These are phyloP conservation scores for Trinectes maculatus DNA, from an alignment of 2,113 vertebrate species.

Conservation along the genomic window DNA sequence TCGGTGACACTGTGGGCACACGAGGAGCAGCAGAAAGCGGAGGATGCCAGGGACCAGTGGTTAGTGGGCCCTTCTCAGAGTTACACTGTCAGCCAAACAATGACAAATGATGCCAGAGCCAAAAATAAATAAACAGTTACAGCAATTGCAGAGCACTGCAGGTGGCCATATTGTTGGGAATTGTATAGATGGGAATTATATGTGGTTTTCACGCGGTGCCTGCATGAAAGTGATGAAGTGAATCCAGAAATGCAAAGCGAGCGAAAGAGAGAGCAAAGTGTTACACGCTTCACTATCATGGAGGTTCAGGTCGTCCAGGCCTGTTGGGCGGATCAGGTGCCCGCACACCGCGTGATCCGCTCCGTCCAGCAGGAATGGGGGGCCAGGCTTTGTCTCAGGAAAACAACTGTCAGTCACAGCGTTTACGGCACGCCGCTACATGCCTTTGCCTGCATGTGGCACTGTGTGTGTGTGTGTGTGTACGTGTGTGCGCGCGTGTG, in stretches of 20 bases:
- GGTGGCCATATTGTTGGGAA: not conserved
- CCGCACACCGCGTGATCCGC: constrained; percentile 56
- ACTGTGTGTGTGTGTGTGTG: constrained; percentile 42
- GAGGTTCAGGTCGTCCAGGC: too few species aligned
- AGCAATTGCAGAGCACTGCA: not conserved
- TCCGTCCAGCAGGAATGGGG: constrained; percentile 49
- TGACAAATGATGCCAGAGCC: not conserved
- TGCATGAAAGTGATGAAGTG: constrained; percentile 39
- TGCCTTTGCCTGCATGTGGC: constrained; percentile 46
- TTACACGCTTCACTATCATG: constrained; percentile 33
- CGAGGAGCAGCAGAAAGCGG: not conserved
- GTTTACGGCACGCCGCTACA: constrained; percentile 64
- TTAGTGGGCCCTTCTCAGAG: not conserved
- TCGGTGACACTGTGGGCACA: too few species aligned
- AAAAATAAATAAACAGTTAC: too few species aligned
- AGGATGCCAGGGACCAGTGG: not conserved
- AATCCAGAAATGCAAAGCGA: constrained; percentile 20
- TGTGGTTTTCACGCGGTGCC: not conserved
- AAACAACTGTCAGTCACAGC: constrained; percentile 57
- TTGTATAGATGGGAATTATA: constrained; percentile 16
- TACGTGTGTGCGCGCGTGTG: too few species aligned
- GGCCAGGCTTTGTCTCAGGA: constrained; percentile 54
- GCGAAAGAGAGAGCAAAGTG: constrained; percentile 48
- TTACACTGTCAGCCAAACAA: not conserved
- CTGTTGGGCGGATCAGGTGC: not conserved